Evolutionary conservation across 2,113 vertebrate species (phyloP).

Genomic region (Tinamus guttatus): DNA sequence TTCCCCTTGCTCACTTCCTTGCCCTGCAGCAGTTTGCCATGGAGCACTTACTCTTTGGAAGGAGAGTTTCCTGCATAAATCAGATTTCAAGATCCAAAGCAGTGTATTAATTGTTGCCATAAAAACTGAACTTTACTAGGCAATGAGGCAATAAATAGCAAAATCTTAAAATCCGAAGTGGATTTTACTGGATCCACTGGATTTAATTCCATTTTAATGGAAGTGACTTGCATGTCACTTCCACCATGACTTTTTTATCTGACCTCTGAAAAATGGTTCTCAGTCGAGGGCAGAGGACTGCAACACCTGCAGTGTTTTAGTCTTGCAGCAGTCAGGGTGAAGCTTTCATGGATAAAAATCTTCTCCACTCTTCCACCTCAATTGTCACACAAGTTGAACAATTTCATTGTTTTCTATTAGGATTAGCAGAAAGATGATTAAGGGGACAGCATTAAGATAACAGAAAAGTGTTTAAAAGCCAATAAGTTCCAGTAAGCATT

Average conservation of each 20-base stretch:
- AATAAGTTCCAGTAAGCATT: slow-evolving; percentile 52
- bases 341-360: not conserved
- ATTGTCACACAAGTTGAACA: not conserved
- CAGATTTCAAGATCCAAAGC: slow-evolving; percentile 1
- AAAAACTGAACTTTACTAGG: not conserved
- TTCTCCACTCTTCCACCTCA: slow-evolving; percentile 26
- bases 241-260: not conserved
- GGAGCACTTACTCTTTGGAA: not conserved
- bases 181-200: no score
- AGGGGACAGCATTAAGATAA: slow-evolving; percentile 30
- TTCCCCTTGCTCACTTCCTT: not conserved
- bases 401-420: slow-evolving; percentile 52
- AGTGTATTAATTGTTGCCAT: not conserved
- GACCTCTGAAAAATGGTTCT: not conserved
- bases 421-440: not conserved
- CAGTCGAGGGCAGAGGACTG: not conserved
- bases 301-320: not conserved
- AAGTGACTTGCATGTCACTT: not conserved
- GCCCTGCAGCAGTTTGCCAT: not conserved
- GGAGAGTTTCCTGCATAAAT: not conserved
- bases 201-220: no score
- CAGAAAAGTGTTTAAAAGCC: slow-evolving; percentile 12
- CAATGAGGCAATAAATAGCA: not conserved
- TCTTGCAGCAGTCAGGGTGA: not conserved
- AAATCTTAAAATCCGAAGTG: not conserved